A percentile compares a stretch with the other conserved stretches of the same genome.
These are phyloP conservation scores for Hecatera dysodea DNA, from an alignment of 2,888 invertebrate species.

Conservation along the genomic window DNA sequence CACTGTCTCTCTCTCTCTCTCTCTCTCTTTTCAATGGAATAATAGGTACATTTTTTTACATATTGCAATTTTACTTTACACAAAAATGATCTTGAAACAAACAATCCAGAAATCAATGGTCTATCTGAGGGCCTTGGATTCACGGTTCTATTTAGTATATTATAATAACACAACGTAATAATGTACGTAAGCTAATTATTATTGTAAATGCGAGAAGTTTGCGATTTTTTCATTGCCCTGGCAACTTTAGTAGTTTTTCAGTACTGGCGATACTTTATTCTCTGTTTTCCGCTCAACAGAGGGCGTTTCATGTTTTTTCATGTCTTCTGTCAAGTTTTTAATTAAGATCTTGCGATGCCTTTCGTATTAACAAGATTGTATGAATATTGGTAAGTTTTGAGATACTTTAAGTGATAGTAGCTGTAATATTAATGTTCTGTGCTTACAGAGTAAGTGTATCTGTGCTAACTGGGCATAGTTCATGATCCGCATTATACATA, in stretches of 20 bases:
- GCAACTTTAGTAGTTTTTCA: constrained; percentile 73
- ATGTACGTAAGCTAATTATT: neutral
- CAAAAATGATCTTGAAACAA: too few species aligned
- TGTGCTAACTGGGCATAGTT: neutral
- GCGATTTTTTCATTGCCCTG: constrained; percentile 23
- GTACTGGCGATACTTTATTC: constrained; percentile 77
- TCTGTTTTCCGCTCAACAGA: constrained; percentile 50
- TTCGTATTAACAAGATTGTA: constrained; percentile 12
- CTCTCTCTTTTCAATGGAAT: too few species aligned
- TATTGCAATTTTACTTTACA: too few species aligned
- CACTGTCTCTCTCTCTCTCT: too few species aligned
- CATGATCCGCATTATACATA: neutral
- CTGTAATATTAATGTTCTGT: neutral
- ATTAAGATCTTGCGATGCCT: constrained; percentile 11
- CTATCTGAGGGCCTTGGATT: too few species aligned
- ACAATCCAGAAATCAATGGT: too few species aligned
- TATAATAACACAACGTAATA: neutral
- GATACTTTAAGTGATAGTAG: neutral
- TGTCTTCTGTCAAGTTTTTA: constrained; percentile 44
- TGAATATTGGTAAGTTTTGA: constrained; percentile 34
- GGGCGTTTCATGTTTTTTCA: constrained; percentile 61
- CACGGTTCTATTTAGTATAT: too few species aligned
- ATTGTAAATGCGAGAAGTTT: too few species aligned
- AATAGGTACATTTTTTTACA: too few species aligned
- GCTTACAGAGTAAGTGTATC: neutral